Base-by-base conservation (phyloP, 2,888 invertebrate genomes). In the Oegoconia quadripuncta region DNA sequence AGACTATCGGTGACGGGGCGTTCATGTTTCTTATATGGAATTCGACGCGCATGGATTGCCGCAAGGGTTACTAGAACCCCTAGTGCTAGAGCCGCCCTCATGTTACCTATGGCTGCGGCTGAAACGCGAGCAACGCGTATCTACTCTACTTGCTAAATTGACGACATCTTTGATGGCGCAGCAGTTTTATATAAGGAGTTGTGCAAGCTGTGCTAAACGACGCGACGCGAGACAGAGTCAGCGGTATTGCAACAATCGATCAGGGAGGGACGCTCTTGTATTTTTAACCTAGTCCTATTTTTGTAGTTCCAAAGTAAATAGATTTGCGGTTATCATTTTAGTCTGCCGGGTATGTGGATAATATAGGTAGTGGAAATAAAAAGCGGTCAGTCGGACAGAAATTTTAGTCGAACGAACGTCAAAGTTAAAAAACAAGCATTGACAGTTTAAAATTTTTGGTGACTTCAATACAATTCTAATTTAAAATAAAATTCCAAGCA, bases 181-280 rank as follows among this genome's bases (percentile, higher is more conserved):
- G 74, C 74, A 79, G 79, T 83, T 87, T 86, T 87, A 87, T 86
- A 87, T 83, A 81, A 79, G 74, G 54, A 65, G 75, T 87, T 86
- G 82, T 76, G 87, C 76, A 84, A 87, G 76, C 64, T 66, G 64
- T 68, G 69, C 64, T 71, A 74, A 77, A 56, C 65, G 70, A 63
- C 72, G 74, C 79, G 74, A 67, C 74, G 75, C 67, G 64, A 58
- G 63, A 64, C 63, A 50, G 60, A 59, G 59, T 62, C 52, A 46
- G 48, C 50, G 44, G 53, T 57, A 55, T 73, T 78, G 70, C 68
- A 40, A 62, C 69, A 73, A 72, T 59, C 63, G 51, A 45, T 39
- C 34, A 33, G 22, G 16, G 12, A n/a, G 4, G 11, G 6, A 3
- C 12, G 12, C n/a, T n/a, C n/a, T n/a, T n/a, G n/a, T n/a, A n/a